Evolutionary conservation across 2,113 vertebrate genomes (phyloP).

Genomic region (Narcine bancroftii): DNA sequence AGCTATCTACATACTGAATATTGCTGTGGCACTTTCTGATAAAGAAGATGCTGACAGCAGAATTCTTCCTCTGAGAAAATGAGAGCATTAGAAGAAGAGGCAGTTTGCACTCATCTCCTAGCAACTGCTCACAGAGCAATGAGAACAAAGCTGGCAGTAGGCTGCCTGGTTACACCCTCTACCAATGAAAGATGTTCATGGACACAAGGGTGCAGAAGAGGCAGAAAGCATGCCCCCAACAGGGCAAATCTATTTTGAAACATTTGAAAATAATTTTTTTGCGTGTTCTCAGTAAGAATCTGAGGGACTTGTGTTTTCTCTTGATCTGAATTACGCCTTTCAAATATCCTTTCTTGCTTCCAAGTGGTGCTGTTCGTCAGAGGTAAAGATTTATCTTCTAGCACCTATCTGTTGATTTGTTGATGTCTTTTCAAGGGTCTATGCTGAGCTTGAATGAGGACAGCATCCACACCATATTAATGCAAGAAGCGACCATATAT

Average conservation of each 20-base stretch:
- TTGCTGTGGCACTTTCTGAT: neutral
- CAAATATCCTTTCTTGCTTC: neutral
- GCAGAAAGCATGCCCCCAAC: neutral
- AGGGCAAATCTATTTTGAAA: neutral
- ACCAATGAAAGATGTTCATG: neutral
- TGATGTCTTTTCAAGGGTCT: neutral
- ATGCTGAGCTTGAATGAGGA: neutral
- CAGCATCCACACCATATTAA: neutral
- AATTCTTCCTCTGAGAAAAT: neutral
- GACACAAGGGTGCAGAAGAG: neutral
- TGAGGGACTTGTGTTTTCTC: neutral
- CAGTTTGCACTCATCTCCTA: neutral
- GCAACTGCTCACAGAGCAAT: neutral
- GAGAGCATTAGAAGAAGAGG: neutral
- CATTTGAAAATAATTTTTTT: no score
- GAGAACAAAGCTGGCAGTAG: neutral
- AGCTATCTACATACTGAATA: neutral
- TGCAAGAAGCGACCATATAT: neutral
- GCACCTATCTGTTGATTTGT: neutral
- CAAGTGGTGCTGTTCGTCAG: neutral
- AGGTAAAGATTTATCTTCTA: neutral
- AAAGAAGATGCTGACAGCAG: neutral
- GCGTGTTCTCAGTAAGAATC: neutral
- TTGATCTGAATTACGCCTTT: neutral
- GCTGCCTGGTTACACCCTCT: neutral